These are phyloP conservation scores for Polydrusus tereticollis DNA, from an alignment of 2,888 invertebrate genomes.

Conservation along the genomic window DNA sequence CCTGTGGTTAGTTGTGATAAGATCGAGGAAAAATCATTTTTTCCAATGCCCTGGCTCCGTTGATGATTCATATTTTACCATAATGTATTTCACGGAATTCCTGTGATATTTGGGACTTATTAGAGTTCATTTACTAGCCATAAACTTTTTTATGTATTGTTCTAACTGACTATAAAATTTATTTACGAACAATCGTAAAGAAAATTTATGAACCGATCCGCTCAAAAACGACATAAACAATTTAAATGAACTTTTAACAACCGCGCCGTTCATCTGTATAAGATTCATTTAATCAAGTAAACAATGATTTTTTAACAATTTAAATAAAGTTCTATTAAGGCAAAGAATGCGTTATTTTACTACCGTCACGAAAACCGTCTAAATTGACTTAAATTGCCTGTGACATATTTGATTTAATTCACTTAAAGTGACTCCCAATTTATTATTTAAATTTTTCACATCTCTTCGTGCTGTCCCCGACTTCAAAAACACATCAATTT, in stretches of 20 bases:
- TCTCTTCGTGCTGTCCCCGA: slow-evolving; percentile 33
- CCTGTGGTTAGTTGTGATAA: too few species aligned
- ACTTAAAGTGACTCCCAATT: slow-evolving; percentile 53
- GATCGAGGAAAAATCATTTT: too few species aligned
- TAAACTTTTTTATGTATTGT: too few species aligned
- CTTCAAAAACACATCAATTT: slow-evolving; percentile 50
- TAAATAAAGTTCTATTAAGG: slow-evolving; percentile 36
- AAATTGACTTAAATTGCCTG: slow-evolving; percentile 64
- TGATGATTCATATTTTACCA: too few species aligned
- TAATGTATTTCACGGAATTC: too few species aligned
- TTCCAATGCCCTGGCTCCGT: too few species aligned
- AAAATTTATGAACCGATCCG: too few species aligned
- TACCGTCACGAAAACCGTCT: slow-evolving; percentile 52
- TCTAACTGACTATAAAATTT: too few species aligned
- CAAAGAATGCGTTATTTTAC: slow-evolving; percentile 45
- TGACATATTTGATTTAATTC: slow-evolving; percentile 64
- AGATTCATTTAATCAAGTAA: slow-evolving; percentile 34
- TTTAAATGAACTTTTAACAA: not conserved
- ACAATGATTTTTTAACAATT: slow-evolving; percentile 44
- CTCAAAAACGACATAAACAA: too few species aligned
- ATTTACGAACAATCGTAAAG: too few species aligned
- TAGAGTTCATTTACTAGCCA: too few species aligned
- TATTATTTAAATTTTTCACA: slow-evolving; percentile 51
- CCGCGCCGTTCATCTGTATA: not conserved
- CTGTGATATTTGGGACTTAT: too few species aligned